Percentiles rank a stretch among this genome's conserved stretches.
phyloP scores from a whole-genome alignment of 2,888 invertebrate genomes.

The Flexamia atlantica region DNA sequence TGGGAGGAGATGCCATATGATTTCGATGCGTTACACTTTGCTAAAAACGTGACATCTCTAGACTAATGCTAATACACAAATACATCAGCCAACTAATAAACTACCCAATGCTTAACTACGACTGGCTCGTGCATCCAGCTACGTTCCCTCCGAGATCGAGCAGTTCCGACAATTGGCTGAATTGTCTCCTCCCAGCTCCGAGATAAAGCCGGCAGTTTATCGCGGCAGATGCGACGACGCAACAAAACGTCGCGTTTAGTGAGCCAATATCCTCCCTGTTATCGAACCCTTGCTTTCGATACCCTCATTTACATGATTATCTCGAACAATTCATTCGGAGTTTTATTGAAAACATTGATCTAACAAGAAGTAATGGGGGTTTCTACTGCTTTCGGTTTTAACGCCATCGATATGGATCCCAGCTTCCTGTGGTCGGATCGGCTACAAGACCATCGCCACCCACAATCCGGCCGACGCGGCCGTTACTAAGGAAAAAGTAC shows the following conservation, averaged over 20 bases:
- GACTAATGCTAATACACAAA: too few species aligned
- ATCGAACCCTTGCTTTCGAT: constrained; percentile 50
- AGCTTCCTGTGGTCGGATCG: constrained; percentile 34
- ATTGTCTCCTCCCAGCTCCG: background rate
- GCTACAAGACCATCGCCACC: too few species aligned
- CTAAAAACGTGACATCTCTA: too few species aligned
- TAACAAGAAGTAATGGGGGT: constrained; percentile 45
- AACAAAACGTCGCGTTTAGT: constrained; percentile 46
- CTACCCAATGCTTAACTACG: too few species aligned
- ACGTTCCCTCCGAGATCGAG: background rate
- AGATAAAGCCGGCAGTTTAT: constrained; percentile 44
- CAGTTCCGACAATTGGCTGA: background rate
- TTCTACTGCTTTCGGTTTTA: constrained; percentile 7
- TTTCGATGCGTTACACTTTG: too few species aligned
- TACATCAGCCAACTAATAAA: too few species aligned
- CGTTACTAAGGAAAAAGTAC: too few species aligned
- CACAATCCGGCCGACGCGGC: too few species aligned
- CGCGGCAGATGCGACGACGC: constrained; percentile 48
- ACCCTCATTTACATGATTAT: constrained; percentile 56
- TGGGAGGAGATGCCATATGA: too few species aligned
- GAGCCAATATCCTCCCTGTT: constrained; percentile 50
- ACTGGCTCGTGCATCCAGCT: too few species aligned
- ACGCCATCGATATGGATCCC: constrained; percentile 24
- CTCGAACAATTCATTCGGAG: constrained; percentile 38
- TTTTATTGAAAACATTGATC: constrained; percentile 57